Percentiles rank a stretch among this genome's conserved stretches.
Conservation (phyloP, 2,113 vertebrate genomes). For the Cromileptes altivelis region DNA sequence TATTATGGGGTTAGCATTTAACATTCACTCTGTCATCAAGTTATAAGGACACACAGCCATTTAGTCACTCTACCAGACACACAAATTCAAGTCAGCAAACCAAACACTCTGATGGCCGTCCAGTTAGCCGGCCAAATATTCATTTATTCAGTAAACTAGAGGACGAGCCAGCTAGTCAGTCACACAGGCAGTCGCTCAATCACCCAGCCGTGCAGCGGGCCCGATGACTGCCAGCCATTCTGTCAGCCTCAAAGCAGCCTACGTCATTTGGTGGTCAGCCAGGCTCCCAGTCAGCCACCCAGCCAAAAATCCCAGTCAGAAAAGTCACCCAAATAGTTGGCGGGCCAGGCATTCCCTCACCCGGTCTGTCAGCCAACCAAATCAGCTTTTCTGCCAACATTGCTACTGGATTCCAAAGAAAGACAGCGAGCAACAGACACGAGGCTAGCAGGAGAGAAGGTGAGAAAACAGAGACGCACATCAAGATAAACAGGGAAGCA, state of each 20-base stretch:
- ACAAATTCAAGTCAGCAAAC: slow-evolving; percentile 2
- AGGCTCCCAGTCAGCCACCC: slow-evolving; percentile 11
- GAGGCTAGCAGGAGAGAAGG: slow-evolving; percentile 28
- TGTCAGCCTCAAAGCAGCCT: slow-evolving; percentile 34
- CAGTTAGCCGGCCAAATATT: slow-evolving; percentile 22
- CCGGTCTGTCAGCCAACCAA: slow-evolving; percentile 44
- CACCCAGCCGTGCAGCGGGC: slow-evolving; percentile 5
- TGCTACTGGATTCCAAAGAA: slow-evolving; percentile 34
- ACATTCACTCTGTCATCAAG: not conserved
- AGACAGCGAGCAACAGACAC: not conserved
- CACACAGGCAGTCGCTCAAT: slow-evolving; percentile 27
- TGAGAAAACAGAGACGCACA: slow-evolving; percentile 36
- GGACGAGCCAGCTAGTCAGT: slow-evolving; percentile 25
- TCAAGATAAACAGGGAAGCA: slow-evolving; percentile 36
- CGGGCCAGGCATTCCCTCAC: slow-evolving; percentile 12
- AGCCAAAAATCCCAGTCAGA: slow-evolving; percentile 41
- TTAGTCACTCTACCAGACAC: slow-evolving; percentile 2
- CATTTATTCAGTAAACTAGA: slow-evolving; percentile 27
- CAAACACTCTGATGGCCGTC: slow-evolving; percentile 3
- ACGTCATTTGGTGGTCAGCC: slow-evolving; percentile 49
- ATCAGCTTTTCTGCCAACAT: slow-evolving; percentile 44
- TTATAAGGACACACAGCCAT: not conserved
- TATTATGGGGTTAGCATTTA: not conserved
- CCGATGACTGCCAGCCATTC: slow-evolving; percentile 3
- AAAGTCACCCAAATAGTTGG: slow-evolving; percentile 59